Conservation (phyloP, 2,797 vertebrate species). For the Myotis daubentonii region DNA sequence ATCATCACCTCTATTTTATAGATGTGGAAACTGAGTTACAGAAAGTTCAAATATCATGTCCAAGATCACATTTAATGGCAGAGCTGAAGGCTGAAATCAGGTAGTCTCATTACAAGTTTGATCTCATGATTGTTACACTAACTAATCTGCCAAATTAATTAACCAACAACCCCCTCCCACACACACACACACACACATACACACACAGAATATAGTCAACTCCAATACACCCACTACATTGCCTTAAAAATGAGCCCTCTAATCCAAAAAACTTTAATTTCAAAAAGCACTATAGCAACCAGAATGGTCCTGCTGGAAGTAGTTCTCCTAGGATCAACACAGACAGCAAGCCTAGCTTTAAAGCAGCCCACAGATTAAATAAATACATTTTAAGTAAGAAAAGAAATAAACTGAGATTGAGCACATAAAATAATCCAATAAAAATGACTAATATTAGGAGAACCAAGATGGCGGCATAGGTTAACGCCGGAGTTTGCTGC, state of each 20-base stretch:
- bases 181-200: background rate
- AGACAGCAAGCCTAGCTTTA: background rate
- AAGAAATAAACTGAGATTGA: background rate
- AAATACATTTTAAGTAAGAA: background rate
- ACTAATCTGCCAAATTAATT: background rate
- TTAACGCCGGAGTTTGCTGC: no score
- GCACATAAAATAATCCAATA: background rate
- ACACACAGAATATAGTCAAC: constrained; percentile 30
- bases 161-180: background rate
- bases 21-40: background rate
- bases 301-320: background rate
- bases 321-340: constrained; percentile 3
- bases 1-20: background rate
- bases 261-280: constrained; percentile 41
- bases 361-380: constrained; percentile 24
- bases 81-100: background rate
- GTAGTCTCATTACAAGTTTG: background rate
- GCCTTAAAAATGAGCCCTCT: constrained; percentile 35
- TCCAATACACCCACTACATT: background rate
- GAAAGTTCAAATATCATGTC: background rate
- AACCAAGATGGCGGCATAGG: no score
- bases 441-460: background rate
- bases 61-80: background rate
- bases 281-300: constrained; percentile 33
- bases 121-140: background rate